Base-by-base conservation (phyloP, 2,888 invertebrate genomes). In the Eulithis prunata region DNA sequence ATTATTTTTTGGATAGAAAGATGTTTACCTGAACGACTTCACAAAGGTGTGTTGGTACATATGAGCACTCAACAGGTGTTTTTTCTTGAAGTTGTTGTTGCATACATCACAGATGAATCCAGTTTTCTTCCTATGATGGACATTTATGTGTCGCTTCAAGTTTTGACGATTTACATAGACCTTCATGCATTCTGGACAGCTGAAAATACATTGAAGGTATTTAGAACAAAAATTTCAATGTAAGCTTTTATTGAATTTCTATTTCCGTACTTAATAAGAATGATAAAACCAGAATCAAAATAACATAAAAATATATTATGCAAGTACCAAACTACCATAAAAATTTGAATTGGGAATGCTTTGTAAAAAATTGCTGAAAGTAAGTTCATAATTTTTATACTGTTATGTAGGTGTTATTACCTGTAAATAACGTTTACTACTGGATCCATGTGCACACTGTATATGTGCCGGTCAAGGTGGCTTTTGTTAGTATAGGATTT, bases 401-500 rank as follows among this genome's bases (percentile, higher is more conserved):
- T 5, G 41, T 11, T 41, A 41, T 6, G 41, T 41, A 41, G 1
- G 10, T 41, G 10, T 41, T 41, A 6, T 70, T 80, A 91, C 91
- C 86, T 88, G 75, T 85, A 86, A 21, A 90, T 69, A 63, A 86
- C 73, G 75, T 84, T 81, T 46, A 72, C 77, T 66, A 78, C 79
- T 51, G 72, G 71, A 54, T 86, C 82, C 71, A 89, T 87, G 74
- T 94, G 95, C 3, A 83, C 87, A 58, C 81, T 91, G 54, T 90
- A 87, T 54, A 91, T 75, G 73, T 96, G 95, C 0, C 95, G 91
- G 77, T 94, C 94, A 57, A 96, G 83, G 77, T 95, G 95, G 10
- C 94, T 94, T 64, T 94, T 88, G 73, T 91, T 95, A 2, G 94
- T 93, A 68, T 95, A 96, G 1, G 93, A 87, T 79, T 95, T 96